Evolutionary conservation across 2,113 vertebrate genomes (phyloP), one percentile per base, ranked within the genome.

Genomic region (Chaetorhynchus papuensis): DNA sequence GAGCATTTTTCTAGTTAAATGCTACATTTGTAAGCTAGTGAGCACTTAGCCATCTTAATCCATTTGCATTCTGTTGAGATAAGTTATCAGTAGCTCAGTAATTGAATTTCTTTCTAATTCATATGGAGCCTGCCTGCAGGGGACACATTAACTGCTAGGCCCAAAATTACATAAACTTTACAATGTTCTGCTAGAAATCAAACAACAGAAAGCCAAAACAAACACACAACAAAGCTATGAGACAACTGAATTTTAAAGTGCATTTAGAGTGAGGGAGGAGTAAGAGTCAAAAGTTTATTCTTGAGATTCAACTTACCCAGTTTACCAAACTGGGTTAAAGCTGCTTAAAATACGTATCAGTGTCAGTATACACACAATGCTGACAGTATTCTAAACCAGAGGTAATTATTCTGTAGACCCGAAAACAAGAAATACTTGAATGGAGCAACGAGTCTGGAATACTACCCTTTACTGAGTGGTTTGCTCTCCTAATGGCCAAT

Each of bases 51-150:
- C 74, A 88, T 97, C 87, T 95, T 96, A 94, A 97, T 86, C 69
- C 93, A 97, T 97, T 98, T 97, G 96, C 96, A 96, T 97, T 98
- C 97, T 93, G 94, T 93, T 89, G 92, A 97, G 97, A 97, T 96
- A 97, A 96, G 94, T 97, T 97, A 98, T 98, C 97, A 96, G 94
- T 59, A 96, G 89, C 96, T 97, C 89, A 86, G 96, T 98, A 98
- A 98, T 97, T 98, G 97, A 98, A 97, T 97, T 97, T 96, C 95
- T 94, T 95, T 95, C 96, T 96, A 97, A 97, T 98, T 98, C 96
- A 95, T 93, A 95, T 20, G 15, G 87, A 96, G 91, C 54, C 91
- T 98, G 95, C 97, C 97, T 98, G 95, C 90, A 96, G 97, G 97
- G 96, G 94, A 97, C 96, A 97, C 88, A 96, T 97, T 97, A 98